phyloP scores from a whole-genome alignment of 1,140 invertebrate species.

The Drosophila persimilis region DNA sequence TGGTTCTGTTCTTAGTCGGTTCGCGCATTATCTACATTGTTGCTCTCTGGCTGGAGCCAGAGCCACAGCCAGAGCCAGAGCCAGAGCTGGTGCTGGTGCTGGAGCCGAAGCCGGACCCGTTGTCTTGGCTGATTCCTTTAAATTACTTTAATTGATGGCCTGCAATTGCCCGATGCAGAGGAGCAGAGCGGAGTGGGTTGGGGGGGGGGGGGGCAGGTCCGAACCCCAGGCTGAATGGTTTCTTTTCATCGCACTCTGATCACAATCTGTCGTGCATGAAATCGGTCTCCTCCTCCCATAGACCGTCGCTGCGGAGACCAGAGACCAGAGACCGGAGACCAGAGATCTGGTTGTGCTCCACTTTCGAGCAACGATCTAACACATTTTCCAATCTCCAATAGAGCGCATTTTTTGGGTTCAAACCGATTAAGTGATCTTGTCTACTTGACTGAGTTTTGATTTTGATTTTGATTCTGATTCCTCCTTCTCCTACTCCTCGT shows the following conservation, averaged over 20 bases:
- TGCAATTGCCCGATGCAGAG: slow-evolving; percentile 34
- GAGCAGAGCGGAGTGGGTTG: background rate
- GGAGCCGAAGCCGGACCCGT: slow-evolving; percentile 11
- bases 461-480: slow-evolving; percentile 21
- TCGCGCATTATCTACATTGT: slow-evolving; percentile 53
- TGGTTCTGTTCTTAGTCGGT: slow-evolving; percentile 44
- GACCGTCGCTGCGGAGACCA: slow-evolving; percentile 15
- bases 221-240: slow-evolving; percentile 53
- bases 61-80: background rate
- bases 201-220: no score
- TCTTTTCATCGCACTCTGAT: slow-evolving; percentile 59
- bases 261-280: slow-evolving; percentile 69
- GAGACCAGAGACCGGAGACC: background rate
- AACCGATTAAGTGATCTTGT: slow-evolving; percentile 58
- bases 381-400: slow-evolving; percentile 38
- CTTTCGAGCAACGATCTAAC: slow-evolving; percentile 35
- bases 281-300: slow-evolving; percentile 28
- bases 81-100: slow-evolving; percentile 2
- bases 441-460: slow-evolving; percentile 28
- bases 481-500: no score
- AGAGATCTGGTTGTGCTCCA: slow-evolving; percentile 30
- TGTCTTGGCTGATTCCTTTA: slow-evolving; percentile 65
- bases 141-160: slow-evolving; percentile 80
- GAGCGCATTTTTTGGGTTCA: slow-evolving; percentile 18
- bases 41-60: slow-evolving; percentile 1